Conservation (phyloP, 2,888 invertebrate genomes). For the Rhamnusium bicolor region DNA sequence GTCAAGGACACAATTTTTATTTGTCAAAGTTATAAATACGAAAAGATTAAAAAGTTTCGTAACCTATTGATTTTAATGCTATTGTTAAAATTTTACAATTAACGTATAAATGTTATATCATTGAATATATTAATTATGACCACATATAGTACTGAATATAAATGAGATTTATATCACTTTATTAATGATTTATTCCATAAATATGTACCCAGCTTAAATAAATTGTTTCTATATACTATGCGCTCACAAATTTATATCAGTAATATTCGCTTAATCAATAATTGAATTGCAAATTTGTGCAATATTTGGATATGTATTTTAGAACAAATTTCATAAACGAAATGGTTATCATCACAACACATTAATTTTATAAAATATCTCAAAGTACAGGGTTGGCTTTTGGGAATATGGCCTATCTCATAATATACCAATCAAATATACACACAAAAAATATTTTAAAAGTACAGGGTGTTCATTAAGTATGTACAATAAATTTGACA, state of each 20-base stretch:
- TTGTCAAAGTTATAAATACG: no score
- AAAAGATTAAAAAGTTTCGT: no score
- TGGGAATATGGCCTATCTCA: no score
- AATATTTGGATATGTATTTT: background rate
- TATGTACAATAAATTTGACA: no score
- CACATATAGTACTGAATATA: constrained; percentile 2
- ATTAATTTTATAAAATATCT: background rate
- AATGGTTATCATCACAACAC: background rate
- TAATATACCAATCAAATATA: no score
- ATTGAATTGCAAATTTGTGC: background rate
- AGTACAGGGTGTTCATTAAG: no score
- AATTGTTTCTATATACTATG: constrained; percentile 12
- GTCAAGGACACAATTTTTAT: no score
- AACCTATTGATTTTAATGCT: background rate
- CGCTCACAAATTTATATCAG: constrained; percentile 11
- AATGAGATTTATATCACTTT: constrained; percentile 22
- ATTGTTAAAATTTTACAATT: background rate
- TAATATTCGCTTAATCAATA: constrained; percentile 24
- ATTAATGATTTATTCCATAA: constrained; percentile 29
- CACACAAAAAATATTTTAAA: no score
- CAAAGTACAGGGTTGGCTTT: background rate
- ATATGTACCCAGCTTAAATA: constrained; percentile 24
- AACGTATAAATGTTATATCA: constrained; percentile 23
- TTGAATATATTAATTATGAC: background rate
- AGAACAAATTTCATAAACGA: background rate